Conservation (phyloP, 1,140 invertebrate species). For the Diorhabda elongata region DNA sequence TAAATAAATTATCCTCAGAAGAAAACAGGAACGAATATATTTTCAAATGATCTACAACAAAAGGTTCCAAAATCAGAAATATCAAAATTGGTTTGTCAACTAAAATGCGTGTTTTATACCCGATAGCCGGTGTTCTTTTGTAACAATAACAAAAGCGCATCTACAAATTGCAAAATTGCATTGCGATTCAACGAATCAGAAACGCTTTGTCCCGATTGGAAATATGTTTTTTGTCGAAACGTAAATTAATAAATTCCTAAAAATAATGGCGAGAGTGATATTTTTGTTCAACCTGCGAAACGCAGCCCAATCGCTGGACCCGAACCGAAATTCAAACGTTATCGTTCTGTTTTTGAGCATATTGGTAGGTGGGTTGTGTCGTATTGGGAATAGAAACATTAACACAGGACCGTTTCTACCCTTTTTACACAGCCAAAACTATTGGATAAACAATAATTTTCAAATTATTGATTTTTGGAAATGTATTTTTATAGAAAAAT, state of each 20-base stretch:
- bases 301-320: constrained; percentile 29
- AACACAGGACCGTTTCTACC: too few species aligned
- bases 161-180: constrained; percentile 50
- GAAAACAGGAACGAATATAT: background rate
- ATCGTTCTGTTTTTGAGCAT: constrained; percentile 24
- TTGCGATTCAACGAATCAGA: constrained; percentile 49
- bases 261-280: constrained; percentile 36
- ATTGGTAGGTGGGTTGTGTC: constrained; percentile 15
- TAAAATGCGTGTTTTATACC: constrained; percentile 42
- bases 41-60: background rate
- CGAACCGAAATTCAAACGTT: constrained; percentile 34
- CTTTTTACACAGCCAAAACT: too few species aligned
- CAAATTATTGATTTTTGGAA: too few species aligned
- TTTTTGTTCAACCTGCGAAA: constrained; percentile 37
- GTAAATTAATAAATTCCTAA: constrained; percentile 41
- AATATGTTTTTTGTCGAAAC: constrained; percentile 36
- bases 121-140: constrained; percentile 40
- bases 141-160: constrained; percentile 40
- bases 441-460: too few species aligned
- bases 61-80: constrained; percentile 3
- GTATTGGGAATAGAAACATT: background rate
- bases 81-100: constrained; percentile 6
- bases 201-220: constrained; percentile 44
- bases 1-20: too few species aligned
- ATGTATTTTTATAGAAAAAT: too few species aligned